Conservation (phyloP, 2,797 vertebrate genomes). For the Pangasius macronema region DNA sequence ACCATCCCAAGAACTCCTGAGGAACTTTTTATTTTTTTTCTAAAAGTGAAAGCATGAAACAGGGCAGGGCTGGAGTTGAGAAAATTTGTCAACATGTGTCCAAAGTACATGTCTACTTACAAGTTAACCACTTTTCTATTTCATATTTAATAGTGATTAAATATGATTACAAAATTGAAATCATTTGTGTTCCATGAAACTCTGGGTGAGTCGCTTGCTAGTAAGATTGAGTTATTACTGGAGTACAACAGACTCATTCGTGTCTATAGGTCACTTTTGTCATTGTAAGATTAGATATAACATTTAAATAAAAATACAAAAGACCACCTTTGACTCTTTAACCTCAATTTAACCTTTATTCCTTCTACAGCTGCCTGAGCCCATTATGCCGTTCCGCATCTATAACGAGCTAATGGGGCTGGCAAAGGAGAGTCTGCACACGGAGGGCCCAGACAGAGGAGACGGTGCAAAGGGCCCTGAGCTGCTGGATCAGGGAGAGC, state of each 20-base stretch:
- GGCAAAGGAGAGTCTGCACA: constrained; percentile 90
- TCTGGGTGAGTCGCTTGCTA: neutral
- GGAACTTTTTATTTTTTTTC: neutral
- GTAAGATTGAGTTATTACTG: neutral
- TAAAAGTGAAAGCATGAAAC: neutral
- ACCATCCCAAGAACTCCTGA: neutral
- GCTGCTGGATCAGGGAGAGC: constrained; percentile 74
- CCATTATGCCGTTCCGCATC: constrained; percentile 87
- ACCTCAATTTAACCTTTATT: neutral
- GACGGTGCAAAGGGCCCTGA: constrained; percentile 61
- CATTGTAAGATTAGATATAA: neutral
- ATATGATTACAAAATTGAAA: neutral
- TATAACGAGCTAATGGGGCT: constrained; percentile 93
- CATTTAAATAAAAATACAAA: neutral
- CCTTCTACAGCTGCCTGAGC: constrained; percentile 86
- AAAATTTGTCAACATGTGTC: neutral
- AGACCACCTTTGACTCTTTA: neutral
- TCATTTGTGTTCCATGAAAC: neutral
- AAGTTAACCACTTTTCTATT: neutral
- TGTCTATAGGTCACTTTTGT: neutral
- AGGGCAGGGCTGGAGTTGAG: neutral
- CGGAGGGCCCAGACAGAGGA: constrained; percentile 44
- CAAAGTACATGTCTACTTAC: neutral
- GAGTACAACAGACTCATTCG: neutral
- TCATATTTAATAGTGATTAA: neutral